Base-by-base conservation (phyloP, 2,888 invertebrate genomes). In the Drosophila stalkeri region DNA sequence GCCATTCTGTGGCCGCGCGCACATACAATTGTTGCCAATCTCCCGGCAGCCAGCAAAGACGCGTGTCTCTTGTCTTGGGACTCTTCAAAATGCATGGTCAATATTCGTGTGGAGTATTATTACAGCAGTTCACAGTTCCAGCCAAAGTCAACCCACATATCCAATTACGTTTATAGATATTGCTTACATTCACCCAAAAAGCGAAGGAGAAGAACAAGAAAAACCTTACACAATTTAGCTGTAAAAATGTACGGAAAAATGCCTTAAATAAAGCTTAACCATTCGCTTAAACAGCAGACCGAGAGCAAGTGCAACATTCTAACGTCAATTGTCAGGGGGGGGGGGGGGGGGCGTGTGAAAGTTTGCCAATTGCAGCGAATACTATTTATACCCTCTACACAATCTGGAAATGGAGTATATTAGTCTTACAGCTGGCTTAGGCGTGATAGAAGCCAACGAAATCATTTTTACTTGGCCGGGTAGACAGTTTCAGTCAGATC, bases 141-240 rank as follows among this genome's bases (percentile, higher is more conserved):
- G 59, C 43, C 57, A 72, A 46, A 74, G 70, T 72, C 72, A 75
- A 70, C 67, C 74, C 83, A 88, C 90, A 89, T 72, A 89, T 86
- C 90, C 90, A 86, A 86, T 85, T 85, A 85, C 90, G 84, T 85
- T 85, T 85, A 85, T 90, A 90, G 90, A 90, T 90, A 90, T 85
- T 74, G 67, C 69, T 56, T 61, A 67, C 86, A 90, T 86, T 90
- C 72, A 49, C 65, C 74, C 67, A 67, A 82, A 77, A 74, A 75
- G 75, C 9, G n/a, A 71, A 7, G 11, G 0, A 33, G 6, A 49
- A 31, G 12, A 18, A 18, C 27, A 33, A 1, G 31, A 18, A 33
- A 6, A 47, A 49, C 14, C 51, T 51, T 73, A 68, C 90, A 90
- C 90, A 89, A 83, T 86, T 89, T 77, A 72, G 87, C 68, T 75